These are phyloP conservation scores for Peromyscus polionotus DNA, from an alignment of 2,113 vertebrate genomes.

Conservation along the genomic window DNA sequence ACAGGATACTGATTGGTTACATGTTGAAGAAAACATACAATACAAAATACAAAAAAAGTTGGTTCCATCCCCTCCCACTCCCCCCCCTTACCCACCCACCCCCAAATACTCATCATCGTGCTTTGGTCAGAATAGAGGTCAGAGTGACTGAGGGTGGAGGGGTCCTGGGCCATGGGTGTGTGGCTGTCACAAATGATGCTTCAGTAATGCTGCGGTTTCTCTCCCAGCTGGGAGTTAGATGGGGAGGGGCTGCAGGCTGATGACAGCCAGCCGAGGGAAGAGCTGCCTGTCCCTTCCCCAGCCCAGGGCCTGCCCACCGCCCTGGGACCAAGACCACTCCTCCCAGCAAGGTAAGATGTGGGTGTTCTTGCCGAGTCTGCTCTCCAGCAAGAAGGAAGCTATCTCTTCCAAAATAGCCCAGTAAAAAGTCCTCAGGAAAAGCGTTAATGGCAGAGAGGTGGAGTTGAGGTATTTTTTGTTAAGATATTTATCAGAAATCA, in stretches of 20 bases:
- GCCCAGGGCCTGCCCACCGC: constrained; percentile 50
- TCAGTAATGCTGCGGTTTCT: constrained; percentile 86
- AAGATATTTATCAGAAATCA: too few relatives aligned
- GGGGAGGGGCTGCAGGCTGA: neutral
- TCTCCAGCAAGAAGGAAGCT: constrained; percentile 47
- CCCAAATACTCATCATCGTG: constrained; percentile 90
- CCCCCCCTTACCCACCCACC: constrained; percentile 82
- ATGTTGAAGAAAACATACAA: constrained; percentile 93
- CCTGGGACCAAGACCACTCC: constrained; percentile 58
- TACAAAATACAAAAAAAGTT: constrained; percentile 96
- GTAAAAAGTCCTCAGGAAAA: too few relatives aligned
- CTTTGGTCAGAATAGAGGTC: constrained; percentile 94
- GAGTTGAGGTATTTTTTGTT: too few relatives aligned
- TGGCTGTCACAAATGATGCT: constrained; percentile 83
- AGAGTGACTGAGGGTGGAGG: constrained; percentile 61
- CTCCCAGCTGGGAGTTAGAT: constrained; percentile 74
- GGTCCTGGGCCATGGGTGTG: constrained; percentile 37
- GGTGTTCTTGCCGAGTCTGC: constrained; percentile 41
- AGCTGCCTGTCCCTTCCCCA: constrained; percentile 40
- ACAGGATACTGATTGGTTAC: constrained; percentile 97
- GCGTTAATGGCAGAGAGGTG: too few relatives aligned
- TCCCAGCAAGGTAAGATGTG: constrained; percentile 46
- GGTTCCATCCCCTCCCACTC: constrained; percentile 87
- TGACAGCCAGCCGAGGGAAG: constrained; percentile 38
- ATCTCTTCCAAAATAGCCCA: too few relatives aligned